Evolutionary conservation across 1,140 invertebrate genomes (phyloP).

Genomic region (Drosophila rhopaloa): DNA sequence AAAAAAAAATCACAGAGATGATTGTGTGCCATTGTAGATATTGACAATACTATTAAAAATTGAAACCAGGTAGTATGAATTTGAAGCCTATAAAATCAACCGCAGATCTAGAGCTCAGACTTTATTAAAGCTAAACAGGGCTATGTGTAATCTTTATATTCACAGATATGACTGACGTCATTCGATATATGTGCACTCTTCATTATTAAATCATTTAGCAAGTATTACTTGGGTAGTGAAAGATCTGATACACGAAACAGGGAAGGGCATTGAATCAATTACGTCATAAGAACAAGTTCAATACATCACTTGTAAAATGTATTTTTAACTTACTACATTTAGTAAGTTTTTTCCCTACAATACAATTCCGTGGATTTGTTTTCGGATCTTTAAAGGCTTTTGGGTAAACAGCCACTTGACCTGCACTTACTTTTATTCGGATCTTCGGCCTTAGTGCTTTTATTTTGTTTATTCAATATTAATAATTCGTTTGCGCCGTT

Average conservation of each 20-base stretch:
- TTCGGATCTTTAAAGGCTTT: neutral
- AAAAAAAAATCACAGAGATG: too few relatives aligned
- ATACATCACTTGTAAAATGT: neutral
- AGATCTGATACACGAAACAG: neutral
- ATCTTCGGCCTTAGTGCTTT: neutral
- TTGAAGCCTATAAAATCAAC: conserved; percentile 10
- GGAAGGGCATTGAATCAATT: conserved; percentile 1
- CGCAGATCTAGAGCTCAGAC: neutral
- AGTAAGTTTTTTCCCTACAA: neutral
- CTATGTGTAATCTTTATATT: conserved; percentile 51
- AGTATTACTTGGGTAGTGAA: neutral
- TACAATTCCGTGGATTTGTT: too few relatives aligned
- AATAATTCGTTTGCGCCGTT: conserved; percentile 19
- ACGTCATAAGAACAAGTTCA: conserved; percentile 6
- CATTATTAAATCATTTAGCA: conserved; percentile 30
- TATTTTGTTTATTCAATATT: conserved; percentile 29
- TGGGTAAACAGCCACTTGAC: conserved; percentile 6
- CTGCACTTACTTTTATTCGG: conserved; percentile 1
- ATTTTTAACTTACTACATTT: neutral
- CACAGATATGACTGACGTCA: conserved; percentile 54
- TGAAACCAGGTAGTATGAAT: conserved; percentile 5
- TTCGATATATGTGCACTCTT: conserved; percentile 17
- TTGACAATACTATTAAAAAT: neutral
- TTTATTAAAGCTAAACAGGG: conserved; percentile 12
- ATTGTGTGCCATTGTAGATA: neutral